Base-by-base conservation (phyloP, 2,113 vertebrate genomes). In the Oceanites oceanicus region DNA sequence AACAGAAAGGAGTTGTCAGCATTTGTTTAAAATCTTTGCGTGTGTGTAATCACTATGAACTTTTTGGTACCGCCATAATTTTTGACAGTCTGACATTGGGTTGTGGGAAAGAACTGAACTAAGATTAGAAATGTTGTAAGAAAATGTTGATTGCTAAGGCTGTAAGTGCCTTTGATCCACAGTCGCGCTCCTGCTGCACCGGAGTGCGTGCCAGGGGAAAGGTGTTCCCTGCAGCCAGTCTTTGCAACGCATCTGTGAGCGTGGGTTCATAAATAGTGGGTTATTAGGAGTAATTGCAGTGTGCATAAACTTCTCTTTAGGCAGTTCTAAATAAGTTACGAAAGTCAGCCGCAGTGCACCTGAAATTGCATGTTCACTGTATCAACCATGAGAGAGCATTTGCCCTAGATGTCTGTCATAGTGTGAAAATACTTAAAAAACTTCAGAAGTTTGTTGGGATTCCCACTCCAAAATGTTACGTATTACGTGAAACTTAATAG, bases 191-290 rank as follows among this genome's bases (percentile, higher is more conserved):
- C 5, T 21, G 70, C 34, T 91, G 86, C 49, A 1, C 44, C 3
- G 63, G 49, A 18, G 49, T 5, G 13, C 25, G 3, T 53, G 92
- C 87, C 90, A 66, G 45, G 10, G 18, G 80, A 97, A 97, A 96
- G 88, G 78, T 79, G 72, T 89, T 96, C 91, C 95, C 92, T 74
- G 89, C 65, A 97, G 95, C 91, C 95, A 96, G 78, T 5, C 70
- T 89, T 71, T 36, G 71, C 88, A 3, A 13, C 3, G 30, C 88
- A 2, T 3, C 13, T 21, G 68, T 23, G 27, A 93, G 95, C 76
- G 78, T 91, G 83, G 75, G 84, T 79, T 90, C 58, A 2, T 68
- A n/a, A 50, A 18, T 7, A 22, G 42, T 2, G 66, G 1, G 2
- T 82, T 42, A 42, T 92, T 92, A 92, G 55, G 11, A 58, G 50